Base-by-base conservation (phyloP, 2,113 vertebrate species). In the Hucho hucho region DNA sequence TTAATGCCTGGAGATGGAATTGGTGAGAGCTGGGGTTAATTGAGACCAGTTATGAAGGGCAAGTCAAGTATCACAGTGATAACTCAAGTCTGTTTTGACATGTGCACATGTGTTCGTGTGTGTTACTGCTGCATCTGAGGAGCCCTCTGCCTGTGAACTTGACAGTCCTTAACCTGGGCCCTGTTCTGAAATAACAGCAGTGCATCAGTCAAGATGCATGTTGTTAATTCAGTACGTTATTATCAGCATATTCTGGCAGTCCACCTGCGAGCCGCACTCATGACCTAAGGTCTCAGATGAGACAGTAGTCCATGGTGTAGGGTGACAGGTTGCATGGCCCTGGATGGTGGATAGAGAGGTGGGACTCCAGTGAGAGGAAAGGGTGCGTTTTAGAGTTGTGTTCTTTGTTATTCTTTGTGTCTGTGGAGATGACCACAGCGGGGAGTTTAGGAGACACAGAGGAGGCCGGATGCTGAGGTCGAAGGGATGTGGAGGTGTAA, bases 1-100 rank as follows among this genome's bases (percentile, higher is more conserved):
- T 81, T 84, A 68, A 80, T 81, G 75, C 75, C 73, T 84, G 83
- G 79, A 78, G 72, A 79, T 65, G 75, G 49, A 32, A 66, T 25
- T 47, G 64, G 71, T 56, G 43, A 68, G 49, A 73, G 73, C 58
- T 70, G 9, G 28, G 53, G 69, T 63, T 75, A 77, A 65, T 59
- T 72, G 59, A 80, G 77, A 77, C 28, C 76, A 59, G 29, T 43
- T 46, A 64, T n/a, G 28, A 53, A 58, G 79, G 72, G 24, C 37
- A 63, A 72, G 56, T 69, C 72, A 71, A 20, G 66, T 25, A 13
- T 18, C 29, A 20, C 6, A 20, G 26, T 65, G 22, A 43, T 47
- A 22, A 29, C 22, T 47, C 37, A 37, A 25, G 29, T 68, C 32
- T 37, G 32, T 68, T 18, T 5, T 43, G 2, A 37, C 12, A 9